Evolutionary conservation across 2,888 invertebrate genomes (phyloP).

Genomic region (Choristoneura rosaceana): DNA sequence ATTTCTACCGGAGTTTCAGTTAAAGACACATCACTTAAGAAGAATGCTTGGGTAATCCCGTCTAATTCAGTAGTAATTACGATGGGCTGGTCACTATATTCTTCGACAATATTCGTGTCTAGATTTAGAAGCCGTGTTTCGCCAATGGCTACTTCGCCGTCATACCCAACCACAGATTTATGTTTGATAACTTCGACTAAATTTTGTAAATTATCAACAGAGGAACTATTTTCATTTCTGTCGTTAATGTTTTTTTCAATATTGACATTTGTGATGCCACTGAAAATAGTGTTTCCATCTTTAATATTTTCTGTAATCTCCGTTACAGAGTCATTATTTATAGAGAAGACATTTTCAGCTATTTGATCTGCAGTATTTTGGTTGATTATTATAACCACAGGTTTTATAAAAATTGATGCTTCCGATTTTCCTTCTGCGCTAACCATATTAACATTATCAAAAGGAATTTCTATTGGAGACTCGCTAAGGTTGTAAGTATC

Average conservation of each 20-base stretch:
- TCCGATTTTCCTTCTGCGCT: conserved; percentile 3
- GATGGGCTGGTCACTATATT: neutral
- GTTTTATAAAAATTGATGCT: neutral
- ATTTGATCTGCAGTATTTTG: neutral
- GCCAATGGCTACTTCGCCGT: neutral
- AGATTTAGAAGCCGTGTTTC: neutral
- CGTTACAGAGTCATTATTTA: neutral
- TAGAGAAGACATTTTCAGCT: too few relatives aligned
- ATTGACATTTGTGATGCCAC: neutral
- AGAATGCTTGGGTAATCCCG: neutral
- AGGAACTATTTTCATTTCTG: neutral
- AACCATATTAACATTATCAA: too few relatives aligned
- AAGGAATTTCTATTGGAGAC: neutral
- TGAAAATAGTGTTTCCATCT: neutral
- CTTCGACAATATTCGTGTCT: neutral
- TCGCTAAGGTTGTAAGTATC: neutral
- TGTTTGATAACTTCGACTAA: neutral
- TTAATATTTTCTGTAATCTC: neutral
- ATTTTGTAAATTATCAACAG: neutral
- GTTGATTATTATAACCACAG: neutral
- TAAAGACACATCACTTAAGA: neutral
- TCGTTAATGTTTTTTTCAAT: neutral
- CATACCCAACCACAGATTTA: neutral
- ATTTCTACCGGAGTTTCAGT: neutral
- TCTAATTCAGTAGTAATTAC: neutral